phyloP scores from a whole-genome alignment of 2,797 vertebrate genomes.

The Heliangelus exortis region DNA sequence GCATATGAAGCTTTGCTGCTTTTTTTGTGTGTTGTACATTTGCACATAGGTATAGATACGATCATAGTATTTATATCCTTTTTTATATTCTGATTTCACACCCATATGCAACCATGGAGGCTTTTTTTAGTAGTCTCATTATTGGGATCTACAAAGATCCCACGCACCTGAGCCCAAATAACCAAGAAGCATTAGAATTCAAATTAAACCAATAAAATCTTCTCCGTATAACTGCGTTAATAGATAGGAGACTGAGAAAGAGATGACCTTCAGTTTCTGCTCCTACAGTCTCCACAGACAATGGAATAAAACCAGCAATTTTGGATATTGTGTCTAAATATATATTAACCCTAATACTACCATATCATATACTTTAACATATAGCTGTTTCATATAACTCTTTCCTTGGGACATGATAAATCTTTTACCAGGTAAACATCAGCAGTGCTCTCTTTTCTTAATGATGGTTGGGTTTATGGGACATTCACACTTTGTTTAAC shows the following conservation, averaged over 20 bases:
- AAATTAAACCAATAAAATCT: not conserved
- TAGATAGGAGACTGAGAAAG: not conserved
- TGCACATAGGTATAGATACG: accelerated
- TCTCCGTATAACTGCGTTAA: not conserved
- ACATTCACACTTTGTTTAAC: not conserved
- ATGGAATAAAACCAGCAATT: not conserved
- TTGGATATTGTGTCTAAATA: not conserved
- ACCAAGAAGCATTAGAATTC: not conserved
- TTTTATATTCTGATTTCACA: not conserved
- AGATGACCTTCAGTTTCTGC: not conserved
- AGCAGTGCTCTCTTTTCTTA: not conserved
- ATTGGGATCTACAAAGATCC: not conserved
- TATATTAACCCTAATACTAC: not conserved
- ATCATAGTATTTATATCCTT: not conserved
- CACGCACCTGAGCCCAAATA: not conserved
- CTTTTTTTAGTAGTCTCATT: not conserved
- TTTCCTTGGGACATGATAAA: not conserved
- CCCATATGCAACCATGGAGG: not conserved
- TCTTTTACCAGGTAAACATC: not conserved
- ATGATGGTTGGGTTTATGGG: not conserved
- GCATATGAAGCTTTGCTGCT: not conserved
- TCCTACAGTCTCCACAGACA: not conserved
- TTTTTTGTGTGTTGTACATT: not conserved
- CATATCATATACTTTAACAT: not conserved
- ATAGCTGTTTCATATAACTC: not conserved